Conservation (phyloP, 1,140 invertebrate genomes). For the Venustaconcha ellipsiformis region DNA sequence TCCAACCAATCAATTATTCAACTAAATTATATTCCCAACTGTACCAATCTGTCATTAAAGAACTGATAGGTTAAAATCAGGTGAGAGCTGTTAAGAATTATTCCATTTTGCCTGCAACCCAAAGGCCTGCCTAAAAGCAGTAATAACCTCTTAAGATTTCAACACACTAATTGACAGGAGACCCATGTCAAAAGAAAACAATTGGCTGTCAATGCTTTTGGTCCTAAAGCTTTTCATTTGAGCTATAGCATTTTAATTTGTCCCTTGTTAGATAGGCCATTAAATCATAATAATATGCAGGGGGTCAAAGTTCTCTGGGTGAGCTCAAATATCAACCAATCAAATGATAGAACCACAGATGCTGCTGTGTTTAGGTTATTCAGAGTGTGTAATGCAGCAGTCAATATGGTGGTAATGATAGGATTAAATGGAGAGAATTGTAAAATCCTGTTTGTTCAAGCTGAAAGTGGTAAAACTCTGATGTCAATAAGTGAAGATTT, state of each 20-base stretch:
- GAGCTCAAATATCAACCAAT: constrained; percentile 24
- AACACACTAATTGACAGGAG: constrained; percentile 29
- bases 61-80: too few relatives aligned
- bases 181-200: constrained; percentile 6
- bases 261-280: too few relatives aligned
- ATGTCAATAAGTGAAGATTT: too few relatives aligned
- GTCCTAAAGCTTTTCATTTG: too few relatives aligned
- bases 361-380: constrained; percentile 27
- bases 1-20: constrained; percentile 20
- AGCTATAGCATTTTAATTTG: too few relatives aligned
- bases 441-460: too few relatives aligned
- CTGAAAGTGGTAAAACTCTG: too few relatives aligned
- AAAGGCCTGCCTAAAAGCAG: not conserved
- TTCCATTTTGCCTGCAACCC: too few relatives aligned
- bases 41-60: constrained; percentile 27
- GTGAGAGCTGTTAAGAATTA: too few relatives aligned
- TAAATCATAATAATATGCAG: too few relatives aligned
- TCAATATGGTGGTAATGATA: constrained; percentile 3
- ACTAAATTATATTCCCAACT: constrained; percentile 17
- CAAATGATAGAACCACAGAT: constrained; percentile 26
- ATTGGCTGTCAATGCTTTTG: constrained; percentile 20
- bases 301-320: too few relatives aligned
- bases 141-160: constrained; percentile 28
- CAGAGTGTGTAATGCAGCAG: constrained; percentile 34
- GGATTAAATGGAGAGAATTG: too few relatives aligned